These are phyloP conservation scores for Neelides folsomi DNA, from an alignment of 2,888 invertebrate species.

Conservation along the genomic window DNA sequence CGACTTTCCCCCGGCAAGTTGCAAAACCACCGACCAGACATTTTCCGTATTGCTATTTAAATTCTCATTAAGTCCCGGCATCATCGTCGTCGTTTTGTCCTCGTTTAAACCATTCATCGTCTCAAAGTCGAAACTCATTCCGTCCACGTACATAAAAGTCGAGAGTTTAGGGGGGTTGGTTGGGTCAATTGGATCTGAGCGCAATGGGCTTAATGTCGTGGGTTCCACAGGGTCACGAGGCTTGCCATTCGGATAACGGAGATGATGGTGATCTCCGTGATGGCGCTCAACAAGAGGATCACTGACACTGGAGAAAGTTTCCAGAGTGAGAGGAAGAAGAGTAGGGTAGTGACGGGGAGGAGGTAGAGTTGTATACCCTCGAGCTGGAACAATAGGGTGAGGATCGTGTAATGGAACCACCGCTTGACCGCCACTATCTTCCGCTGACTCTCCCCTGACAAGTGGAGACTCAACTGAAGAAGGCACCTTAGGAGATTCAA, in stretches of 20 bases:
- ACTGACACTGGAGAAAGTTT: conserved; percentile 33
- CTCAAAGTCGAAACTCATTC: conserved; percentile 7
- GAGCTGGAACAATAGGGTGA: conserved; percentile 26
- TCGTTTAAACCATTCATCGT: conserved; percentile 6
- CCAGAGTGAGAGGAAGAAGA: conserved; percentile 33
- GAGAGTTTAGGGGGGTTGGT: conserved; percentile 27
- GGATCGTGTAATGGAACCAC: conserved; percentile 27
- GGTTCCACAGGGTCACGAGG: conserved; percentile 30
- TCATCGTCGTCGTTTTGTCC: conserved; percentile 9
- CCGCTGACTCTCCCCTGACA: conserved; percentile 16
- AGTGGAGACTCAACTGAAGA: conserved; percentile 13
- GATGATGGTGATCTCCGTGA: conserved; percentile 27
- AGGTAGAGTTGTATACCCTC: conserved; percentile 31
- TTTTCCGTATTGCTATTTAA: conserved; percentile 23
- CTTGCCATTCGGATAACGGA: conserved; percentile 31
- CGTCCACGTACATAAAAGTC: conserved; percentile 29
- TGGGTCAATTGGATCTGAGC: conserved; percentile 6
- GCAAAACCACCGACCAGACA: conserved; percentile 28
- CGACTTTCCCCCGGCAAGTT: conserved; percentile 8
- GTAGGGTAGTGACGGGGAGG: conserved; percentile 28
- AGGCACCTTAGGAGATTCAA: conserved; percentile 12
- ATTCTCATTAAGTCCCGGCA: conserved; percentile 13
- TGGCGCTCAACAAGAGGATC: conserved; percentile 23
- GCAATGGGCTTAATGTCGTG: conserved; percentile 11
- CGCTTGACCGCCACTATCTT: conserved; percentile 23